phyloP scores from a whole-genome alignment of 2,888 invertebrate genomes.

The Dinocampus coccinellae region DNA sequence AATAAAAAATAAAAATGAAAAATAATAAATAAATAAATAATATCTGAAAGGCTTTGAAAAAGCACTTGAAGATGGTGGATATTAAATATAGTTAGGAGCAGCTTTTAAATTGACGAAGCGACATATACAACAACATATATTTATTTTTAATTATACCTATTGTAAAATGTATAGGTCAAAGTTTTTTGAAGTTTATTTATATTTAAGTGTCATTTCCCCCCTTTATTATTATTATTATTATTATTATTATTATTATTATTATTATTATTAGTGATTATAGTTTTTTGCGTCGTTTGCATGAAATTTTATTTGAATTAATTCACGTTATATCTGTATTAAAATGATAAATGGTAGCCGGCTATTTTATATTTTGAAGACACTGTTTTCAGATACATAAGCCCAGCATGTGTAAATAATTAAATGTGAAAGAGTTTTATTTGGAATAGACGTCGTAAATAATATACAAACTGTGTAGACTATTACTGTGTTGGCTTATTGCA shows the following conservation, averaged over 20 bases:
- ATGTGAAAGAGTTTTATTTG: constrained; percentile 1
- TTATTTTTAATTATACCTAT: constrained; percentile 35
- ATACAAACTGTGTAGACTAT: constrained; percentile 3
- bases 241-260: no score
- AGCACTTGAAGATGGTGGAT: constrained; percentile 1
- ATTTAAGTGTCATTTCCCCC: not conserved
- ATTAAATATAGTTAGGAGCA: constrained; percentile 1
- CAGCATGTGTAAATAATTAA: constrained; percentile 6
- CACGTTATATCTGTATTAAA: no score
- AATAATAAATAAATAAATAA: constrained; percentile 13
- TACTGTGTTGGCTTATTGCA: constrained; percentile 4
- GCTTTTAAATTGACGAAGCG: not conserved
- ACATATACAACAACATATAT: not conserved
- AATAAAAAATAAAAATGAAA: constrained; percentile 34
- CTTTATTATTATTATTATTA: not conserved
- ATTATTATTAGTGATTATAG: not conserved
- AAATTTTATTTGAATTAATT: not conserved
- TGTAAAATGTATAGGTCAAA: not conserved
- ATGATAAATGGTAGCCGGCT: not conserved
- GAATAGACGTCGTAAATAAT: not conserved
- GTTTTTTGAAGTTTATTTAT: not conserved
- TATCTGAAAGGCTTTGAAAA: not conserved
- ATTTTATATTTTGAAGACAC: not conserved
- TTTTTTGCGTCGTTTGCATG: not conserved
- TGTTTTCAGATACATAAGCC: not conserved